A percentile compares a stretch with the other conserved stretches of the same genome.
Conservation (phyloP, 2,797 vertebrate species). For the Chelon labrosus region DNA sequence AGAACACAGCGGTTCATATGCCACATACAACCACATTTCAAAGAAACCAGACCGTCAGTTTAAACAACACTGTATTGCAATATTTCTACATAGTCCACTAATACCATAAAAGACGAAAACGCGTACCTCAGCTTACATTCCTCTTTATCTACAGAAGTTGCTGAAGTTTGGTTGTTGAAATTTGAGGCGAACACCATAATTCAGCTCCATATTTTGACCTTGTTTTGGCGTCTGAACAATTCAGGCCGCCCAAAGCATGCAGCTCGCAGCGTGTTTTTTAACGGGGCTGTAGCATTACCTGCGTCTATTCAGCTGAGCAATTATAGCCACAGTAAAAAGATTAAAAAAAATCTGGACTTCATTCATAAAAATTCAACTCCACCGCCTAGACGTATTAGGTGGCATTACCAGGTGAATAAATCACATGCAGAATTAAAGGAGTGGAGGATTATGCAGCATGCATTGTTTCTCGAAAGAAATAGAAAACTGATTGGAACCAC, state of each 20-base stretch:
- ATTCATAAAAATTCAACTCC: constrained; percentile 62
- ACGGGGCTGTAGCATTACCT: constrained; percentile 54
- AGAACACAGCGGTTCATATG: too few relatives aligned
- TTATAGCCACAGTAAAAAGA: constrained; percentile 55
- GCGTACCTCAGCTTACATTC: neutral
- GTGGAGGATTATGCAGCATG: too few relatives aligned
- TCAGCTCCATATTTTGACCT: neutral
- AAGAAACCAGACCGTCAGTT: too few relatives aligned
- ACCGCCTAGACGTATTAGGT: constrained; percentile 42
- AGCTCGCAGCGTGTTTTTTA: constrained; percentile 54
- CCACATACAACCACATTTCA: too few relatives aligned
- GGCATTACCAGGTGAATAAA: constrained; percentile 46
- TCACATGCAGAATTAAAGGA: constrained; percentile 19
- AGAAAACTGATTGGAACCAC: too few relatives aligned
- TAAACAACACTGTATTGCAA: too few relatives aligned
- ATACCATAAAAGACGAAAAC: too few relatives aligned
- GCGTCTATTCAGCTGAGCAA: constrained; percentile 45
- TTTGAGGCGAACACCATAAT: neutral
- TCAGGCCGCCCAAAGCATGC: constrained; percentile 26
- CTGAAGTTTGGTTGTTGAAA: neutral
- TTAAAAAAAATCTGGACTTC: constrained; percentile 24
- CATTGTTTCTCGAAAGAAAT: too few relatives aligned
- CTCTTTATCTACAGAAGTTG: neutral
- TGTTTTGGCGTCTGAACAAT: constrained; percentile 20
- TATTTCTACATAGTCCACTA: too few relatives aligned